phyloP scores from a whole-genome alignment of 2,888 invertebrate genomes.

The Anorthoa munda region DNA sequence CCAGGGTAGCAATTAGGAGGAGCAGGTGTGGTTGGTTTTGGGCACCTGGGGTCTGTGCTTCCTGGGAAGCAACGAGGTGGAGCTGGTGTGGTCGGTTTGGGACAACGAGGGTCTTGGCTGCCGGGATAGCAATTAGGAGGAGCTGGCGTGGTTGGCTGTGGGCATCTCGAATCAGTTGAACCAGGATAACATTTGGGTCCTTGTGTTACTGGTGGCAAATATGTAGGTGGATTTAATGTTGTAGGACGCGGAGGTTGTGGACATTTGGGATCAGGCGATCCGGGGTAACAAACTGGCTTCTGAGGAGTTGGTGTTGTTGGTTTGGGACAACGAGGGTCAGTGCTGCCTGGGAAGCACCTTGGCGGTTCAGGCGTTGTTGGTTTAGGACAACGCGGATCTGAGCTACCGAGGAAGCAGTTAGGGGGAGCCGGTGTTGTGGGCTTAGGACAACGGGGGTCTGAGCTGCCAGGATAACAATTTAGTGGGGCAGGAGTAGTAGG shows the following conservation, averaged over 20 bases:
- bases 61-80: not conserved
- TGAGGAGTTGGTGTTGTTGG: conserved; percentile 27
- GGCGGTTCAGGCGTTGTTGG: conserved; percentile 71
- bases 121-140: conserved; percentile 71
- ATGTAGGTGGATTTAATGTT: conserved; percentile 67
- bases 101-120: conserved; percentile 72
- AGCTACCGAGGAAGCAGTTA: conserved; percentile 48
- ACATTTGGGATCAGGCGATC: conserved; percentile 76
- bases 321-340: conserved; percentile 43
- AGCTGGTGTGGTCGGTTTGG: not conserved
- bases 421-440: conserved; percentile 63
- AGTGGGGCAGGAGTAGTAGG: conserved; percentile 60
- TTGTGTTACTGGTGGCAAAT: conserved; percentile 59
- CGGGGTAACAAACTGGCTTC: conserved; percentile 48
- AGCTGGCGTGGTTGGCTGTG: conserved; percentile 66
- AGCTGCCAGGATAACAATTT: conserved; percentile 74
- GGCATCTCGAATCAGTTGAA: conserved; percentile 64
- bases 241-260: conserved; percentile 75
- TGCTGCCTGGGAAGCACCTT: conserved; percentile 55
- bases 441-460: conserved; percentile 70
- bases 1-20: conserved; percentile 73
- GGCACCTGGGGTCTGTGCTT: not conserved
- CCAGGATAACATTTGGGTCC: conserved; percentile 17
- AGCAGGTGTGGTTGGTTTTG: conserved; percentile 45
- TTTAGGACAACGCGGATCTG: conserved; percentile 60